A percentile compares a stretch with the other conserved stretches of the same genome.
phyloP scores from a whole-genome alignment of 1,140 invertebrate species.

The Drosophila subpulchrella region DNA sequence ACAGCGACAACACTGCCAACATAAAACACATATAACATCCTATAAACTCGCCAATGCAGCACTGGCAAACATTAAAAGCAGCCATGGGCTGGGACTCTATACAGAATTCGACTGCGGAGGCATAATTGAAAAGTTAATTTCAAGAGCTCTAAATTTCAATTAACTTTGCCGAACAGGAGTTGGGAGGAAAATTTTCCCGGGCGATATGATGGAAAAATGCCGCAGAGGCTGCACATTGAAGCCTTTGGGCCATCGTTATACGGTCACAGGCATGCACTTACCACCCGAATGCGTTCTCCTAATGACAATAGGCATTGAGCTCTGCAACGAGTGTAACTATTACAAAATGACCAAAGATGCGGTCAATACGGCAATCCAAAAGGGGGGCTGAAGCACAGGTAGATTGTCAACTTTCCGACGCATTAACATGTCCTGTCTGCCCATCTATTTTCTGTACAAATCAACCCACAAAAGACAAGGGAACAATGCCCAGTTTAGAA shows the following conservation, averaged over 20 bases:
- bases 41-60: constrained; percentile 47
- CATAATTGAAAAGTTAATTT: constrained; percentile 56
- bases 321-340: constrained; percentile 8
- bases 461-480: constrained; percentile 19
- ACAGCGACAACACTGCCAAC: constrained; percentile 45
- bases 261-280: neutral
- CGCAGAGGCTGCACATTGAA: neutral
- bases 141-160: constrained; percentile 51
- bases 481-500: constrained; percentile 38
- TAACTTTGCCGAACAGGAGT: constrained; percentile 10
- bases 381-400: neutral
- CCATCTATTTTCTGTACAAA: constrained; percentile 15
- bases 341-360: constrained; percentile 11
- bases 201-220: constrained; percentile 12
- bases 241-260: neutral
- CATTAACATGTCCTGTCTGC: constrained; percentile 20
- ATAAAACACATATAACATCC: constrained; percentile 71
- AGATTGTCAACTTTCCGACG: constrained; percentile 17
- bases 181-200: neutral
- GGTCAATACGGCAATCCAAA: constrained; percentile 19
- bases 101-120: constrained; percentile 18
- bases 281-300: neutral
- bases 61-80: constrained; percentile 53
- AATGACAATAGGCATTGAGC: neutral
- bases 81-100: constrained; percentile 9